Percentiles rank a stretch among this genome's conserved stretches.
These are phyloP conservation scores for Drosophila macrospina DNA, from an alignment of 2,888 invertebrate species.

Conservation along the genomic window DNA sequence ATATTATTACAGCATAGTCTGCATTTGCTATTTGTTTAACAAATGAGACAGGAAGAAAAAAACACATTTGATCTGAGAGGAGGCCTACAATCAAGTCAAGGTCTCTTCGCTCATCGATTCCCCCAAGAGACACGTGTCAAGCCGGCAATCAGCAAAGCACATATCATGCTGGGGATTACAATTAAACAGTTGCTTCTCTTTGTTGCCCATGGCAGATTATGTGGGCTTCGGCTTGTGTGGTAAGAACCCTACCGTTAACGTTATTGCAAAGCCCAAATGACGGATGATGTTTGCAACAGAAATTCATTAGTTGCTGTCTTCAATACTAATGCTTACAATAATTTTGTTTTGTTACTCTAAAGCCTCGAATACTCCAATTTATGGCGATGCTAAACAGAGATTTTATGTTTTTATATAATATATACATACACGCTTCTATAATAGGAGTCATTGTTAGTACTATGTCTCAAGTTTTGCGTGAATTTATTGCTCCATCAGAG, in stretches of 20 bases:
- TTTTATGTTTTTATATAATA: not conserved
- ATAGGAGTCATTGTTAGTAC: not conserved
- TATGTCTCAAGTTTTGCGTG: slow-evolving; percentile 1
- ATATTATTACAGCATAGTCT: not conserved
- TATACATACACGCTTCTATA: not conserved
- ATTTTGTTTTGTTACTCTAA: too few relatives aligned
- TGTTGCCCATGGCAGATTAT: slow-evolving; percentile 1
- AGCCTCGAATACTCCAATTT: not conserved
- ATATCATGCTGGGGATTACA: slow-evolving; percentile 18
- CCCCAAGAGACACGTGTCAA: slow-evolving; percentile 35
- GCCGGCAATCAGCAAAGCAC: slow-evolving; percentile 8
- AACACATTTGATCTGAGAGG: slow-evolving; percentile 16
- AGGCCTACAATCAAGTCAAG: slow-evolving; percentile 38
- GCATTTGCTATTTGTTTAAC: not conserved
- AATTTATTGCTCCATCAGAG: slow-evolving; percentile 21
- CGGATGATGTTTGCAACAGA: not conserved
- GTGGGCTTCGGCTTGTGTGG: not conserved
- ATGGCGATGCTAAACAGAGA: not conserved
- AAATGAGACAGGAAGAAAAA: slow-evolving; percentile 10
- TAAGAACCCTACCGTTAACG: not conserved
- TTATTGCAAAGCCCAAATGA: not conserved
- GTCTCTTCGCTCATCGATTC: slow-evolving; percentile 37
- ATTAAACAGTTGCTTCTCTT: slow-evolving; percentile 18
- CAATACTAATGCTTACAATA: too few relatives aligned
- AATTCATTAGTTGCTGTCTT: not conserved